Evolutionary conservation across 1,140 invertebrate genomes (phyloP).

Genomic region (Diabrotica virgifera): DNA sequence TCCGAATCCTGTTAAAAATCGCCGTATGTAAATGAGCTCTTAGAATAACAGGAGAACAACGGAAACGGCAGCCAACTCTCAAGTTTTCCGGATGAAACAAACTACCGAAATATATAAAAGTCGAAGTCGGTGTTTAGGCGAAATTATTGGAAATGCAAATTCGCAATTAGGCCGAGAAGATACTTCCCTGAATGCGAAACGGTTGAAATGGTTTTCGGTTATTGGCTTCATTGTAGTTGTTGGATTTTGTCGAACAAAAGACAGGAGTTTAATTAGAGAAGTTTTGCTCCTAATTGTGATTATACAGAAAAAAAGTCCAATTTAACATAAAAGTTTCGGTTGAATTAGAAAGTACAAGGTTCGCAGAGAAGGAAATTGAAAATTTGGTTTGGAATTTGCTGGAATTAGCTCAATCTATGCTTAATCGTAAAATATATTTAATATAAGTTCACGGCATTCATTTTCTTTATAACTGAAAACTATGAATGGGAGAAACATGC

Average conservation of each 20-base stretch:
- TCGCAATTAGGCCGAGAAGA: constrained; percentile 1
- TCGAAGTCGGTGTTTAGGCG: background rate
- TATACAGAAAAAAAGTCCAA: constrained; percentile 3
- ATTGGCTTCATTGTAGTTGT: constrained; percentile 2
- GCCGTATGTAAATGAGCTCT: too few relatives aligned
- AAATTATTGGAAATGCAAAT: background rate
- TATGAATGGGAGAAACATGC: too few relatives aligned
- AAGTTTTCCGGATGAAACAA: background rate
- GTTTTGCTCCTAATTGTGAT: constrained; percentile 1
- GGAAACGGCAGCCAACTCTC: background rate
- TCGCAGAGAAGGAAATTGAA: background rate
- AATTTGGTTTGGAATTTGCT: background rate
- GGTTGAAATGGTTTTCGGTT: background rate
- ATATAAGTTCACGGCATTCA: too few relatives aligned
- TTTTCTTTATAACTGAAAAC: too few relatives aligned
- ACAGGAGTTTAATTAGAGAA: constrained; percentile 2
- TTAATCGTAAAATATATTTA: too few relatives aligned
- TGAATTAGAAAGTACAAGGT: constrained; percentile 3
- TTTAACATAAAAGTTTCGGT: constrained; percentile 2
- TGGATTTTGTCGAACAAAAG: background rate
- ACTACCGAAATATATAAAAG: constrained; percentile 1
- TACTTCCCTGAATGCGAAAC: background rate
- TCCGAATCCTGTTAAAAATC: too few relatives aligned
- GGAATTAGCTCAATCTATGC: too few relatives aligned
- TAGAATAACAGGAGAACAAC: too few relatives aligned